These are phyloP conservation scores for Sarcophaga bullata DNA, from an alignment of 1,140 invertebrate species.

Conservation along the genomic window DNA sequence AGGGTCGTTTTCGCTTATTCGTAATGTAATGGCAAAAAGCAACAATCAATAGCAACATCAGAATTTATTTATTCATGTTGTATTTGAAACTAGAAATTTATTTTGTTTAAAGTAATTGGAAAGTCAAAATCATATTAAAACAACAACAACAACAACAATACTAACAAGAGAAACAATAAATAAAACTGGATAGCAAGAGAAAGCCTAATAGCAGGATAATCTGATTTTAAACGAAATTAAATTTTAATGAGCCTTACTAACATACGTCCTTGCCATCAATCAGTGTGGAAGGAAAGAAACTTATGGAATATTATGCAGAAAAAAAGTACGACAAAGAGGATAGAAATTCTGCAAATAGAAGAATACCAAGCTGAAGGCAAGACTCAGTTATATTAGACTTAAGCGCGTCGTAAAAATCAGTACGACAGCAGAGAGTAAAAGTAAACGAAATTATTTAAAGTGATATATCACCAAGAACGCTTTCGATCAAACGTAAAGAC, in stretches of 20 bases:
- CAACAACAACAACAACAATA: background rate
- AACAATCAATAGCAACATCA: slow-evolving; percentile 16
- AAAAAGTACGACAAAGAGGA: no score
- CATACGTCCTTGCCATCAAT: background rate
- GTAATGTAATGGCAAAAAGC: background rate
- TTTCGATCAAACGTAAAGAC: no score
- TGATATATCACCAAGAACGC: no score
- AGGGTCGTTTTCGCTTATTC: no score
- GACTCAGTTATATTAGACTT: no score
- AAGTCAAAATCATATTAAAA: background rate
- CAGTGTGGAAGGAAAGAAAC: background rate
- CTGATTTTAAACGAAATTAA: slow-evolving; percentile 6
- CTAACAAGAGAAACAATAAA: background rate
- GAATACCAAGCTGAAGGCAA: no score
- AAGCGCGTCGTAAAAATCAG: no score
- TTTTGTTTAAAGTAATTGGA: no score
- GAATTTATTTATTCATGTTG: background rate
- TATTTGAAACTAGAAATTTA: background rate
- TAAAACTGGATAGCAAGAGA: background rate
- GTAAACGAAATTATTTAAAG: no score
- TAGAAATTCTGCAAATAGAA: no score
- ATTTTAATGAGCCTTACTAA: background rate
- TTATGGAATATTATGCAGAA: no score
- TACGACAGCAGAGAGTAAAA: no score
- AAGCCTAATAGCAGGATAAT: background rate